These are phyloP conservation scores for Trichonephila clavata DNA, from an alignment of 1,140 invertebrate species.

Conservation along the genomic window DNA sequence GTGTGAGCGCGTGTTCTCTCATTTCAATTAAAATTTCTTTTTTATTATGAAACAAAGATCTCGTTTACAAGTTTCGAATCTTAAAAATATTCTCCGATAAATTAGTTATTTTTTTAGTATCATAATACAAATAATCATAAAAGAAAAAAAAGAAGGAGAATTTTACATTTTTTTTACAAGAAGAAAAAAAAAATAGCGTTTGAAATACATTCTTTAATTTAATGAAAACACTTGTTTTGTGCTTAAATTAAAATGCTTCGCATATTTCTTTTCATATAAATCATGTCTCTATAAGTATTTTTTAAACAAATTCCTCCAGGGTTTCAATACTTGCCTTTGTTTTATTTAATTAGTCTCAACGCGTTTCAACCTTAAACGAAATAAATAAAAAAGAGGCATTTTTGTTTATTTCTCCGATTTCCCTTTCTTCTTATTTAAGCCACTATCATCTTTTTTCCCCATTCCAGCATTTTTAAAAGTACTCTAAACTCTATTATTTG, in stretches of 20 bases:
- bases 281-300: background rate
- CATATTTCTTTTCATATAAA: background rate
- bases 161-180: background rate
- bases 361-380: slow-evolving; percentile 2
- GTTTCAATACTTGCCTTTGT: background rate
- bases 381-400: background rate
- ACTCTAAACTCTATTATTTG: background rate
- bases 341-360: slow-evolving; percentile 16
- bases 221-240: slow-evolving; percentile 55
- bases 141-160: background rate
- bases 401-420: background rate
- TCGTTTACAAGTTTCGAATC: background rate
- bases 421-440: background rate
- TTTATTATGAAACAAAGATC: background rate
- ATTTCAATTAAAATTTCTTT: slow-evolving; percentile 8
- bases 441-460: background rate
- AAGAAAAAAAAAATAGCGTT: background rate
- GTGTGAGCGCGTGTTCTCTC: background rate
- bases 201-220: slow-evolving; percentile 37
- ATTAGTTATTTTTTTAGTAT: background rate
- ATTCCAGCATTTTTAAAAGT: background rate
- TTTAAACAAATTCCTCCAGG: slow-evolving; percentile 17
- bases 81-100: slow-evolving; percentile 17
- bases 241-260: slow-evolving; percentile 50
- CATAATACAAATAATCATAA: background rate